Evolutionary conservation across 2,113 vertebrate species (phyloP), one percentile per base, ranked within the genome.

Genomic region (Perccottus glenii): DNA sequence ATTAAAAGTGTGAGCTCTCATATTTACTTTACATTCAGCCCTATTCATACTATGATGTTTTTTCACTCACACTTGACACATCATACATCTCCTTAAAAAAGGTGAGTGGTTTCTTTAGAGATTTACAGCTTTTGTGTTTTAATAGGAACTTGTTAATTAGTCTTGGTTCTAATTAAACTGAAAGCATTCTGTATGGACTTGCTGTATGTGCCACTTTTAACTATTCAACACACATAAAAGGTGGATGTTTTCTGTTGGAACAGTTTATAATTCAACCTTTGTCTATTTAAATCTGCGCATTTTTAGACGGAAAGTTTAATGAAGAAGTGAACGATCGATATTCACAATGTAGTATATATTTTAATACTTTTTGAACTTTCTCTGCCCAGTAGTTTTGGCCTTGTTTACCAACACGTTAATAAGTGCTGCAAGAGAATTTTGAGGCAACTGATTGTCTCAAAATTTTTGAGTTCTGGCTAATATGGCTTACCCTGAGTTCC

Each of bases 1-100:
- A 70, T 50, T 35, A 77, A 33, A 9, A 15, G 47, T 46, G 47
- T 16, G 15, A 19, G 40, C 44, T 59, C 4, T 65, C 48, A 19
- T 52, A 16, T 52, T 65, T 15, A 38, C 43, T 49, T 69, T 57
- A 57, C 57, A 59, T 60, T 67, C n/a, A 19, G 32, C 52, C 51
- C 35, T 49, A 43, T 19, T 16, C 11, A 35, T 14, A 6, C 12
- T 33, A 32, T 35, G 33, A 33, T 32, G 4, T 4, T 27, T 3
- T 4, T 27, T 3, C 11, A 35, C 35, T 53, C 51, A 40, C 38
- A 40, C 38, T 6, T 40, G 19, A 40, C 38, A 40, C 38, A 4
- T 40, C 5, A 40, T 4, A 16, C 19, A 51, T 11, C 49, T 1
- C 16, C 9, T 32, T 51, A 7, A 49, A 49, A 16, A 9, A 11